These are phyloP conservation scores for Bucorvus abyssinicus DNA, from an alignment of 2,797 vertebrate genomes.

Conservation along the genomic window DNA sequence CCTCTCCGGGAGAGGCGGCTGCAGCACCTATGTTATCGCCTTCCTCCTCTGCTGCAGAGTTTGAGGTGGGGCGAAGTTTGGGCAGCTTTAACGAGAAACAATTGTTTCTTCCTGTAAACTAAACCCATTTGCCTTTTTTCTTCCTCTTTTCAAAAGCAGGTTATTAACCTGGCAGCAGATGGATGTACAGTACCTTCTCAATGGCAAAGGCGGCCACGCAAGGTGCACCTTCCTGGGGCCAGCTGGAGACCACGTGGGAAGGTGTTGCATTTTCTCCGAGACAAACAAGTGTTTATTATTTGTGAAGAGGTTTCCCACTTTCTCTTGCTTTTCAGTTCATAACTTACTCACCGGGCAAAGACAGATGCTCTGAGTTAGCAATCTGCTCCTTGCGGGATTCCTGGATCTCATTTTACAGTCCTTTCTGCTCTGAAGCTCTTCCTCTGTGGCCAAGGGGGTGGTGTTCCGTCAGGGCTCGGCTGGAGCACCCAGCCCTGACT, in stretches of 20 bases:
- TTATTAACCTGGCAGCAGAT: constrained; percentile 57
- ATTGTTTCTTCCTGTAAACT: constrained; percentile 54
- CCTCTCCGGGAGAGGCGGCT: not conserved
- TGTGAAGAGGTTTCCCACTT: constrained; percentile 65
- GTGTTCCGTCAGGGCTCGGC: not conserved
- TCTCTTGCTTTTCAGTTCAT: constrained; percentile 55
- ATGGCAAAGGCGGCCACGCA: constrained; percentile 42
- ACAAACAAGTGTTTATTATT: constrained; percentile 72
- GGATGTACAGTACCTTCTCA: constrained; percentile 45
- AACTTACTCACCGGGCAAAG: constrained; percentile 26
- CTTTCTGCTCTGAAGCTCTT: not conserved
- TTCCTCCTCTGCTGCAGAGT: not conserved
- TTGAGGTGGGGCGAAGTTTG: not conserved
- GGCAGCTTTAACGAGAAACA: constrained; percentile 43
- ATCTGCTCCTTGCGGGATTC: not conserved
- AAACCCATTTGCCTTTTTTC: constrained; percentile 57
- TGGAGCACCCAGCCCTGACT: not conserved
- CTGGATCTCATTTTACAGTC: constrained; percentile 32
- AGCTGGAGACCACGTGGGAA: constrained; percentile 73
- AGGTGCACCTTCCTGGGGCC: constrained; percentile 35
- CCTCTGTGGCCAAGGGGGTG: not conserved
- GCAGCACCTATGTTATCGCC: not conserved
- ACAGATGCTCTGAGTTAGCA: constrained; percentile 40
- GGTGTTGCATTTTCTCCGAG: constrained; percentile 71
- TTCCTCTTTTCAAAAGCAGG: constrained; percentile 41